These are phyloP conservation scores for Muschampia plurimacula DNA, from an alignment of 2,888 invertebrate genomes.

Conservation along the genomic window DNA sequence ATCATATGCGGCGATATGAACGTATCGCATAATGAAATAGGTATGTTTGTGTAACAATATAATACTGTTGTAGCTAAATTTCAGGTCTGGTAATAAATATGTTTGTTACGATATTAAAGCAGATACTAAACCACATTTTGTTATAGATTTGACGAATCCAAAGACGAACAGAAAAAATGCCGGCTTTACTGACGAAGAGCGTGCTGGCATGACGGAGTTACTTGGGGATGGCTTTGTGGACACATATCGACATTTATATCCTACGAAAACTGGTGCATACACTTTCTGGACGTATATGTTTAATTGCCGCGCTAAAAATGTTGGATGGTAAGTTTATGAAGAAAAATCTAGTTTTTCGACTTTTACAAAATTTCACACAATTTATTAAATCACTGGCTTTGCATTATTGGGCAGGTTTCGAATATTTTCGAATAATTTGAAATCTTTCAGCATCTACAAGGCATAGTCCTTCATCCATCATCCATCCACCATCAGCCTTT, in stretches of 20 bases:
- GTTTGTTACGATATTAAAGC: conserved; percentile 5
- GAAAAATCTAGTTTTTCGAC: too few relatives aligned
- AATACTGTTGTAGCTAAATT: too few relatives aligned
- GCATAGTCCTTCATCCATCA: too few relatives aligned
- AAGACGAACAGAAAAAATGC: conserved; percentile 96
- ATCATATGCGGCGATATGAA: conserved; percentile 99
- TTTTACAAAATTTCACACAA: not conserved
- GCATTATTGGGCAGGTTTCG: too few relatives aligned
- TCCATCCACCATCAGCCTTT: too few relatives aligned
- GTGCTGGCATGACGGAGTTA: conserved; percentile 95
- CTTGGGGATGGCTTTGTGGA: conserved; percentile 94
- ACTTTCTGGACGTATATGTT: conserved; percentile 98
- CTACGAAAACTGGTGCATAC: conserved; percentile 92
- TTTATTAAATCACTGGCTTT: not conserved
- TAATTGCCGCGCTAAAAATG: conserved; percentile 94
- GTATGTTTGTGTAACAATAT: conserved; percentile 68
- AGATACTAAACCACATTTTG: not conserved
- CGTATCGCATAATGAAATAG: conserved; percentile 97
- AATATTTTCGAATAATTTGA: too few relatives aligned
- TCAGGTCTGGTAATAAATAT: not conserved
- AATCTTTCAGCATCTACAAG: too few relatives aligned
- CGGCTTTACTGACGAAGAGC: conserved; percentile 98
- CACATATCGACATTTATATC: conserved; percentile 94
- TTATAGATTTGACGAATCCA: conserved; percentile 96
- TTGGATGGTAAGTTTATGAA: conserved; percentile 92